Evolutionary conservation across 1,140 invertebrate species (phyloP).

Genomic region (Hydropsyche tenuis): DNA sequence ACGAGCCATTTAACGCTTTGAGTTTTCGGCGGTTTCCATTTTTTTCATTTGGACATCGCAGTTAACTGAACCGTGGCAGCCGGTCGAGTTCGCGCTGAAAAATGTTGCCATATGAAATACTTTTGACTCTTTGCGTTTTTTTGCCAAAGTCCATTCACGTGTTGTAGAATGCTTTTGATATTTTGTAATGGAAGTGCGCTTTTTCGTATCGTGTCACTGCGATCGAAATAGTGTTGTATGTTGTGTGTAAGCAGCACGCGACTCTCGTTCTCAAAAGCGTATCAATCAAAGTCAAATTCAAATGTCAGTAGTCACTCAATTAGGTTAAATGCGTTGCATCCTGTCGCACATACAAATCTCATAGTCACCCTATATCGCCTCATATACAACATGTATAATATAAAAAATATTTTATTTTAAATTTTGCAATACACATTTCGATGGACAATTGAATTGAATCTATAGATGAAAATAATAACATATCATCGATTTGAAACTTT

Average conservation of each 20-base stretch:
- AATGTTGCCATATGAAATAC: background rate
- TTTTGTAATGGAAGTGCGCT: too few species aligned
- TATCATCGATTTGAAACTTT: too few species aligned
- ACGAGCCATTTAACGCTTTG: slow-evolving; percentile 14
- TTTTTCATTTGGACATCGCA: background rate
- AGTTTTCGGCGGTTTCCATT: background rate
- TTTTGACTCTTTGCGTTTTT: too few species aligned
- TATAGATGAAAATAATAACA: too few species aligned
- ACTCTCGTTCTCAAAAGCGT: background rate
- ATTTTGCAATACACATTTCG: too few species aligned
- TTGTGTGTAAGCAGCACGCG: background rate
- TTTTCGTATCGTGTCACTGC: too few species aligned
- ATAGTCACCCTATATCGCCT: background rate
- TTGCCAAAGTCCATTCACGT: too few species aligned
- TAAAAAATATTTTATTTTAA: too few species aligned
- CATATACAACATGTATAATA: too few species aligned
- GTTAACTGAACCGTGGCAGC: slow-evolving; percentile 7
- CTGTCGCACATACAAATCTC: slow-evolving; percentile 17
- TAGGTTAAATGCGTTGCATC: slow-evolving; percentile 3
- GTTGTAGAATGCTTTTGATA: too few species aligned
- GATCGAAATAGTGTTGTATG: background rate
- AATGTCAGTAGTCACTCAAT: slow-evolving; percentile 15
- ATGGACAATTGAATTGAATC: too few species aligned
- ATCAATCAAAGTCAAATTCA: slow-evolving; percentile 20
- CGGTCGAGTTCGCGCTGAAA: background rate